Evolutionary conservation across 92 coral and sea anemone species (phyloP).

Genomic region (Nematostella vectensis): DNA sequence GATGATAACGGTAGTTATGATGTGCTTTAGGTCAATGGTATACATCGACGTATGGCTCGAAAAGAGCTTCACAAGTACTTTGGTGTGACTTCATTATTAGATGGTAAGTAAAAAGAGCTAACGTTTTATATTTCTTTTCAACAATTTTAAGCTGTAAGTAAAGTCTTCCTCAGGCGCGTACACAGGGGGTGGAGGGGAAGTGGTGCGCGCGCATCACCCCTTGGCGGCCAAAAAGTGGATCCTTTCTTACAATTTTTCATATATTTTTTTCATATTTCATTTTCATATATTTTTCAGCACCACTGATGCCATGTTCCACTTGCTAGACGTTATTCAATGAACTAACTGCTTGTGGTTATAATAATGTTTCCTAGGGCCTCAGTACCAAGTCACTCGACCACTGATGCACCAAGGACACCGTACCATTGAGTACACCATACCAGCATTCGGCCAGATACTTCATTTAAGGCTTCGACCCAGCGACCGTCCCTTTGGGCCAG

Average conservation of each 20-base stretch:
- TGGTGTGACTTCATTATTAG: not conserved
- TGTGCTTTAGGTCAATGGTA: not conserved
- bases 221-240: no score
- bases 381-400: not conserved
- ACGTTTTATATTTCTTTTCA: no score
- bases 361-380: not conserved
- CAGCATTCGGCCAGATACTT: slow-evolving; percentile 43
- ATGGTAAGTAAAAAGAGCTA: not conserved
- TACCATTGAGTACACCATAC: slow-evolving; percentile 57
- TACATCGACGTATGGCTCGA: not conserved
- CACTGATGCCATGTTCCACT: no score
- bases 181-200: no score
- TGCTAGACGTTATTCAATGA: no score
- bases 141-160: no score
- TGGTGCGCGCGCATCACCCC: no score
- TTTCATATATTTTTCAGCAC: not conserved
- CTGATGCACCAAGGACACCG: no score
- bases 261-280: not conserved
- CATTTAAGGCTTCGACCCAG: slow-evolving; percentile 46
- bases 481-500: slow-evolving; percentile 19
- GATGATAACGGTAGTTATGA: slow-evolving; percentile 1
- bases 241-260: not conserved
- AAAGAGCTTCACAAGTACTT: not conserved
- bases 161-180: no score
- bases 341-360: no score